Evolutionary conservation across 2,797 vertebrate genomes (phyloP).

Genomic region (Remorina albescens): DNA sequence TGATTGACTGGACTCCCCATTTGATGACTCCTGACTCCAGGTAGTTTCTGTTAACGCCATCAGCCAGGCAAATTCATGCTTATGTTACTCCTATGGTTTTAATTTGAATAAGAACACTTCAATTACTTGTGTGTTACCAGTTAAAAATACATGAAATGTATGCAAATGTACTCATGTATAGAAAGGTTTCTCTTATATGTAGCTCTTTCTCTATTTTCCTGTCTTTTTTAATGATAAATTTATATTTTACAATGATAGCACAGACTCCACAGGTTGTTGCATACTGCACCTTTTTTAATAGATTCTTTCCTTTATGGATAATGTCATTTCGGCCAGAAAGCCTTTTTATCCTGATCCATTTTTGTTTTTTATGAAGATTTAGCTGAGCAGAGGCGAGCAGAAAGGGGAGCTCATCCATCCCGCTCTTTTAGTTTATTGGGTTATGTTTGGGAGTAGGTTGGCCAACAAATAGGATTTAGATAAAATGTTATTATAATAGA

Average conservation of each 20-base stretch:
- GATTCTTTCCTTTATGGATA: constrained; percentile 69
- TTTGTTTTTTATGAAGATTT: constrained; percentile 75
- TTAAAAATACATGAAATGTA: neutral
- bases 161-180: neutral
- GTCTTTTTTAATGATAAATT: constrained; percentile 30
- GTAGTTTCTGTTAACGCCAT: no score
- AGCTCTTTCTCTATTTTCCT: neutral
- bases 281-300: constrained; percentile 57
- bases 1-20: no score
- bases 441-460: constrained; percentile 77
- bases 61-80: no score
- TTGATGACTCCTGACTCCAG: no score
- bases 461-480: constrained; percentile 80
- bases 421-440: constrained; percentile 76
- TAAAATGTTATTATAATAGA: constrained; percentile 81
- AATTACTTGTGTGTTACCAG: no score
- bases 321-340: constrained; percentile 73
- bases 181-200: constrained; percentile 13
- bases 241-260: constrained; percentile 47
- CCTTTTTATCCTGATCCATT: constrained; percentile 74
- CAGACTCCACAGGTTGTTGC: constrained; percentile 69
- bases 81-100: no score
- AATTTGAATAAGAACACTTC: no score
- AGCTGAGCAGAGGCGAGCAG: constrained; percentile 39
- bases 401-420: constrained; percentile 49